Base-by-base conservation (phyloP, 2,888 invertebrate genomes). In the Lithophane leautieri region DNA sequence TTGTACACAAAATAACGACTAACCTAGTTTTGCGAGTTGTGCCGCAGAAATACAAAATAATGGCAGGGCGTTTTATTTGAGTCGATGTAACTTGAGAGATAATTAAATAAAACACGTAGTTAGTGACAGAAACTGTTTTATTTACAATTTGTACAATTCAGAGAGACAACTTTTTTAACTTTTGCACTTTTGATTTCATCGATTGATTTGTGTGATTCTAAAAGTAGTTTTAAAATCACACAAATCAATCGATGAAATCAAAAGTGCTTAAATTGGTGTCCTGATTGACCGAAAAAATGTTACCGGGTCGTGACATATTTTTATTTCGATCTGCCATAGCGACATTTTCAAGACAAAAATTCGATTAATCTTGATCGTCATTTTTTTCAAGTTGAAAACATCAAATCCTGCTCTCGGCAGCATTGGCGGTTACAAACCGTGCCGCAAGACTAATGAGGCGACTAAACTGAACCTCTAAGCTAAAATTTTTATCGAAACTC, bases 1-100 rank as follows among this genome's bases (percentile, higher is more conserved):
- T 76, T 73, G 67, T 72, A 60, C 61, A 70, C 60, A 56, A 70
- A 75, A 73, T 63, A 84, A 73, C 40, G 69, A 76, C 56, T 25
- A 70, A 70, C 67, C 58, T 84, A 50, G 63, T 72, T 82, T 56
- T 62, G 65, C 61, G 52, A 61, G 12, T 58, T 54, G n/a, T 69
- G 54, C 44, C 6, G 28, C 80, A 69, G 52, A 67, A 58, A 72
- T 79, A 73, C 65, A 56, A 25, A 71, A 58, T 83, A 78, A 52
- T 78, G 61, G 44, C 62, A 72, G 40, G 56, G 73, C 14, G 25
- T 68, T 76, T 76, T 62, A 76, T 63, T 67, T 58, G n/a, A 34
- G n/a, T 54, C 4, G 22, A 40, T 76, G 63, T 65, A 47, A 54
- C 0, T 40, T 68, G 9, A 34, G 2, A 4, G 1, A 47, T 62